A percentile compares a stretch with the other conserved stretches of the same genome.
These are phyloP conservation scores for Holacanthus passer DNA, from an alignment of 2,113 vertebrate genomes.

Conservation along the genomic window DNA sequence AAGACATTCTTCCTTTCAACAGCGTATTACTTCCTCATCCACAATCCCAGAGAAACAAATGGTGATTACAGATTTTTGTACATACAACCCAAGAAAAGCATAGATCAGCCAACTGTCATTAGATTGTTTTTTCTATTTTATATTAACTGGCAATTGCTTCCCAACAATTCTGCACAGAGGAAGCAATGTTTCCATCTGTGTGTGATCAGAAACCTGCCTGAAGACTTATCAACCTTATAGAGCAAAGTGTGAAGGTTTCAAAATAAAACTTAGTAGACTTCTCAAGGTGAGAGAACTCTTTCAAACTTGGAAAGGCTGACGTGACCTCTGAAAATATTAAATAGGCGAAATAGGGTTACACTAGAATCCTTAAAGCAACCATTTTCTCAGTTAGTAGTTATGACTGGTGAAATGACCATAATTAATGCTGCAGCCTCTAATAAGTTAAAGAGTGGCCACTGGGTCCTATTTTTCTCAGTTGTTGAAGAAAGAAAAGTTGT, in stretches of 20 bases:
- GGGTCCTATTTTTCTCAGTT: fast-evolving
- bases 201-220: background rate
- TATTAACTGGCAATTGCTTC: background rate
- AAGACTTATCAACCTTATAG: background rate
- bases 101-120: background rate
- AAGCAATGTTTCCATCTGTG: background rate
- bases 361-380: background rate
- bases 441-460: background rate
- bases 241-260: background rate
- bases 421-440: background rate
- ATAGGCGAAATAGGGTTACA: background rate
- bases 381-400: background rate
- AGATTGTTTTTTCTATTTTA: background rate
- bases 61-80: constrained; percentile 20
- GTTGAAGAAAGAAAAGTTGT: background rate
- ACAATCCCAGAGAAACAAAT: constrained; percentile 47
- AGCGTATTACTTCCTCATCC: constrained; percentile 23
- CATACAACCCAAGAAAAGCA: constrained; percentile 22
- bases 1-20: constrained; percentile 52
- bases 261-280: background rate
- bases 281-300: background rate
- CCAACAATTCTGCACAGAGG: background rate
- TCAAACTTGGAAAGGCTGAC: background rate
- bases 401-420: background rate
- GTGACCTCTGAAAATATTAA: background rate